Evolutionary conservation across 1,140 invertebrate species (phyloP).

Genomic region (Drosophila ercepeae): DNA sequence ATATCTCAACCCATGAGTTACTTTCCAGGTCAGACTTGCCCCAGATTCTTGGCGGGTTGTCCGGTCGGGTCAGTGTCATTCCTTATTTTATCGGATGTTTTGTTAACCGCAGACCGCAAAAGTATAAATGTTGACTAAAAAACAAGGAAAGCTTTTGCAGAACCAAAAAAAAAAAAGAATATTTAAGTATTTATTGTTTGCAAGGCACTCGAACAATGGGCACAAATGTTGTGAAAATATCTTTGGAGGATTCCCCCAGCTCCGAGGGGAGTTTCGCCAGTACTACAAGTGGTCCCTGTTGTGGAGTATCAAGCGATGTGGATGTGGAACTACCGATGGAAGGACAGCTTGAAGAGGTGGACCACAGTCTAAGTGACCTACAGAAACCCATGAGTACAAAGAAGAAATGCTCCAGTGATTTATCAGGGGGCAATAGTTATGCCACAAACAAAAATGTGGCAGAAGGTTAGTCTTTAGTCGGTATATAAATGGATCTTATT

Average conservation of each 20-base stretch:
- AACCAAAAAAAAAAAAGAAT: constrained; percentile 15
- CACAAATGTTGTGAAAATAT: constrained; percentile 33
- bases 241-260: constrained; percentile 41
- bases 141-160: constrained; percentile 48
- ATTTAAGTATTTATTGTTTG: constrained; percentile 26
- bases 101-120: constrained; percentile 41
- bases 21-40: constrained; percentile 4
- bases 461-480: constrained; percentile 39
- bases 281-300: constrained; percentile 45
- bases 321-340: neutral
- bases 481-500: neutral
- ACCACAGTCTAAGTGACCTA: neutral
- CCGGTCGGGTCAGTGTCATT: constrained; percentile 57
- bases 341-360: neutral
- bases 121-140: constrained; percentile 38
- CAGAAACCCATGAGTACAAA: constrained; percentile 6
- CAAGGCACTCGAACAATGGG: constrained; percentile 37
- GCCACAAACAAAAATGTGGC: constrained; percentile 70
- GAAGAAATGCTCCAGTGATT: constrained; percentile 36
- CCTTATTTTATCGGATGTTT: constrained; percentile 47
- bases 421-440: constrained; percentile 57
- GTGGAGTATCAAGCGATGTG: neutral
- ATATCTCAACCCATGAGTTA: constrained; percentile 13
- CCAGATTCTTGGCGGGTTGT: constrained; percentile 13
- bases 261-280: constrained; percentile 52